Percentiles rank a stretch among this genome's conserved stretches.
Evolutionary conservation across 2,797 vertebrate species (phyloP).

Genomic region (Cryptoprocta ferox): DNA sequence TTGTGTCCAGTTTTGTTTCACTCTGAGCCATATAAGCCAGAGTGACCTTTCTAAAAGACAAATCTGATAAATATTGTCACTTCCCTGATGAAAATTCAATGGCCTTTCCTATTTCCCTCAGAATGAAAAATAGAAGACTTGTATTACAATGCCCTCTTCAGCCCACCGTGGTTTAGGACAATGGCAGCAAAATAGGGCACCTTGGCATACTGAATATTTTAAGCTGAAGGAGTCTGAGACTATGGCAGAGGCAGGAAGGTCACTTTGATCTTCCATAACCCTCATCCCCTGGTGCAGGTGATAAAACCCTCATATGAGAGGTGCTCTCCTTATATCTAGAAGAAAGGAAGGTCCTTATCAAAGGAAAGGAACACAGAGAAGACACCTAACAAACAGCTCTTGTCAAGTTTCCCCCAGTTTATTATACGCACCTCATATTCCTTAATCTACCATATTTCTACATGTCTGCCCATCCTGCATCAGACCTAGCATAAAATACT

Average conservation of each 20-base stretch:
- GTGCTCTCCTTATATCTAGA: neutral
- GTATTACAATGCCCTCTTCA: neutral
- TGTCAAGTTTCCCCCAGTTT: neutral
- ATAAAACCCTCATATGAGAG: neutral
- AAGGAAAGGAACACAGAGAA: neutral
- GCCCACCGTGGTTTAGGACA: neutral
- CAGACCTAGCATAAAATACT: neutral
- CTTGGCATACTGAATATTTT: neutral
- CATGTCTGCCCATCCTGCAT: neutral
- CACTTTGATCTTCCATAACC: neutral
- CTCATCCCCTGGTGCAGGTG: neutral
- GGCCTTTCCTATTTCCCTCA: neutral
- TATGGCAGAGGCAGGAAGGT: neutral
- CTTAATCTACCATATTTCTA: neutral
- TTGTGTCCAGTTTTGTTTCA: neutral
- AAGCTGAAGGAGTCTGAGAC: neutral
- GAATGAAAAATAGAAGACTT: neutral
- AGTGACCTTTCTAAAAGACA: neutral
- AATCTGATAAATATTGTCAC: neutral
- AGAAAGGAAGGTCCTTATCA: neutral
- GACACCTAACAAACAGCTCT: neutral
- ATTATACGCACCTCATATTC: neutral
- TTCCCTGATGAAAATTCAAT: neutral
- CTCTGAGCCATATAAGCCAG: neutral
- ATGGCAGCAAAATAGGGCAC: neutral